phyloP scores from a whole-genome alignment of 2,888 invertebrate species.

The Rhabditoides inermis region DNA sequence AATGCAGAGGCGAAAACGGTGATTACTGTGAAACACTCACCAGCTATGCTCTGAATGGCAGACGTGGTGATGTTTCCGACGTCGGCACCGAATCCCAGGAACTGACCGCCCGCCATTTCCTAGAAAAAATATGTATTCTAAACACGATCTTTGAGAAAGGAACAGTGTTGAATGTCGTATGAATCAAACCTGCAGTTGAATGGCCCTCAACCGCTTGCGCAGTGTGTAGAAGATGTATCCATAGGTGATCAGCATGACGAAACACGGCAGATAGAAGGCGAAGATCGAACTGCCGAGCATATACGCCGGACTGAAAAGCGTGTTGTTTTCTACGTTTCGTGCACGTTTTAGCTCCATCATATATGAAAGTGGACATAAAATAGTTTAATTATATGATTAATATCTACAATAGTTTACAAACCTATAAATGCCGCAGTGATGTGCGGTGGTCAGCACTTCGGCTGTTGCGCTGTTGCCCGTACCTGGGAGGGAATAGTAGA shows the following conservation, averaged over 20 bases:
- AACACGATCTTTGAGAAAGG: background rate
- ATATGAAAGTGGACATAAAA: too few species aligned
- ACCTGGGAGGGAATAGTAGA: too few species aligned
- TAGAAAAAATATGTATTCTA: conserved; percentile 10
- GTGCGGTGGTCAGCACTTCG: conserved; percentile 36
- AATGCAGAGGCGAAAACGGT: too few species aligned
- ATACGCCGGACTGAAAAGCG: conserved; percentile 41
- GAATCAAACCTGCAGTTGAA: conserved; percentile 44
- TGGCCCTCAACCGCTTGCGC: conserved; percentile 49
- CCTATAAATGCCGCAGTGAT: conserved; percentile 51
- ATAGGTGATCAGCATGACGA: conserved; percentile 57
- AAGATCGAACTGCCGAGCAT: conserved; percentile 50
- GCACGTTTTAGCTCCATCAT: too few species aligned
- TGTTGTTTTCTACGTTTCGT: too few species aligned
- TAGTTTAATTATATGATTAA: too few species aligned
- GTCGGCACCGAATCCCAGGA: conserved; percentile 50
- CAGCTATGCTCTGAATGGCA: conserved; percentile 49
- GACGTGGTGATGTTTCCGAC: conserved; percentile 49
- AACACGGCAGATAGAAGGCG: conserved; percentile 57
- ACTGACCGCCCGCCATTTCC: conserved; percentile 51
- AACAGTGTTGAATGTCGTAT: background rate
- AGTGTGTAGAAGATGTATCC: conserved; percentile 53
- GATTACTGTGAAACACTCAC: conserved; percentile 21
- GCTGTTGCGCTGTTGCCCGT: conserved; percentile 40
- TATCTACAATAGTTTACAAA: too few species aligned